Conservation (phyloP, 2,797 vertebrate species). For the Brachyrhaphis roseni region DNA sequence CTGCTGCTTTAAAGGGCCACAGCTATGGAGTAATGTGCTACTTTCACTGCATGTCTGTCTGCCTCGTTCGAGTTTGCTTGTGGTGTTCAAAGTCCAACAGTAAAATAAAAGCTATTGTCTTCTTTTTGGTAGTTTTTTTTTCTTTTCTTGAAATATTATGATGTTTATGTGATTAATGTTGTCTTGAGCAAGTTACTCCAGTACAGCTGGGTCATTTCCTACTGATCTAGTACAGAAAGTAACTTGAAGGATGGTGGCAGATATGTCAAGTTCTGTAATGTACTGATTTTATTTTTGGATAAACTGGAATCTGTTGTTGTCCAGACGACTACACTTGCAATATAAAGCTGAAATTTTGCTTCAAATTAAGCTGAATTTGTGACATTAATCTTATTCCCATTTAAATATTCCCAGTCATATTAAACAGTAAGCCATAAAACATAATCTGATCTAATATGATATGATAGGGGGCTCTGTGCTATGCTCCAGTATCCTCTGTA, state of each 20-base stretch:
- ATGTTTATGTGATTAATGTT: background rate
- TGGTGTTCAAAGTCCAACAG: background rate
- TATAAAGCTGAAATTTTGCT: background rate
- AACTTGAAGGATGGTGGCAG: background rate
- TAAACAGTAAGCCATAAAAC: background rate
- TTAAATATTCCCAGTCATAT: background rate
- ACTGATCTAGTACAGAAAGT: no score
- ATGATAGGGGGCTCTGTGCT: background rate
- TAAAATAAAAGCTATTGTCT: background rate
- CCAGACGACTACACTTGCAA: background rate
- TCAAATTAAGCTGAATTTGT: background rate
- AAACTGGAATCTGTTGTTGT: background rate
- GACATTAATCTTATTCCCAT: background rate
- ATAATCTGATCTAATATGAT: background rate
- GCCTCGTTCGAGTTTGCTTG: background rate
- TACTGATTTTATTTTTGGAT: background rate
- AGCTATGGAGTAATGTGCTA: background rate
- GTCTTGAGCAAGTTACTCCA: background rate
- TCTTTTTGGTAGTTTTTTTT: background rate
- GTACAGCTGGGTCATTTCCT: background rate
- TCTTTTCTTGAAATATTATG: no score
- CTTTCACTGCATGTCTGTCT: background rate
- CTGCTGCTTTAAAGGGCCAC: background rate
- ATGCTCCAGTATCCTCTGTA: background rate
- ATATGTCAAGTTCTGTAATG: background rate